Evolutionary conservation across 2,888 invertebrate genomes (phyloP), one percentile per base, ranked within the genome.

Genomic region (Lingula anatina): DNA sequence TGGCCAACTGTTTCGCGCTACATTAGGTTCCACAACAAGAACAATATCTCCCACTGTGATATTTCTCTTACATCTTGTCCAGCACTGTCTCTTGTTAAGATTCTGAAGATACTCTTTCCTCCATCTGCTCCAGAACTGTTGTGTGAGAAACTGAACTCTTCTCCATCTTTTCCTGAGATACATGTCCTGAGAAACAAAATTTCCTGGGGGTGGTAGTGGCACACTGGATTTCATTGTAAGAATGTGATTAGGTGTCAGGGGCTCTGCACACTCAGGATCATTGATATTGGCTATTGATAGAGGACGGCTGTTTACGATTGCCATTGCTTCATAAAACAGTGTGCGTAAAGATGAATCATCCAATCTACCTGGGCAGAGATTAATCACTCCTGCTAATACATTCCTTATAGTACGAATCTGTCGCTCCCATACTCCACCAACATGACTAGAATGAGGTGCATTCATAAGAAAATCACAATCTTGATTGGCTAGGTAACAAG

Each of bases 71-170:
- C 43, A 38, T 9, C 21, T 15, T 0, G 42, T 20, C 57, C 61
- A 59, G 26, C 59, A 60, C 23, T 39, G 36, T 23, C 59, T 36
- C 5, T 42, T 4, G 36, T 56, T 51, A 5, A 58, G 38, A 24
- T 36, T 53, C 20, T 47, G 47, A 1, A 60, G 23, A 49, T 47
- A 59, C 31, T 63, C 60, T 24, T 20, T 37, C 24, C 47, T 38
- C 59, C 60, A 62, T 7, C 60, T 45, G 28, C 18, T 7, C 60
- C 59, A 63, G 44, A 63, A 60, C 24, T 53, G 48, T 27, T 61
- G 53, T n/a, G 49, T 50, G 2, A 60, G 21, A 46, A 54, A 49
- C 25, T 62, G 58, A 2, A 51, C 49, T 3, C 57, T 46, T 15
- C 55, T 5, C 61, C 59, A 62, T 0, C 53, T 50, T 24, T 51